These are phyloP conservation scores for Anthopleura xanthogrammica DNA, from an alignment of 92 coral and sea anemone species.

Conservation along the genomic window DNA sequence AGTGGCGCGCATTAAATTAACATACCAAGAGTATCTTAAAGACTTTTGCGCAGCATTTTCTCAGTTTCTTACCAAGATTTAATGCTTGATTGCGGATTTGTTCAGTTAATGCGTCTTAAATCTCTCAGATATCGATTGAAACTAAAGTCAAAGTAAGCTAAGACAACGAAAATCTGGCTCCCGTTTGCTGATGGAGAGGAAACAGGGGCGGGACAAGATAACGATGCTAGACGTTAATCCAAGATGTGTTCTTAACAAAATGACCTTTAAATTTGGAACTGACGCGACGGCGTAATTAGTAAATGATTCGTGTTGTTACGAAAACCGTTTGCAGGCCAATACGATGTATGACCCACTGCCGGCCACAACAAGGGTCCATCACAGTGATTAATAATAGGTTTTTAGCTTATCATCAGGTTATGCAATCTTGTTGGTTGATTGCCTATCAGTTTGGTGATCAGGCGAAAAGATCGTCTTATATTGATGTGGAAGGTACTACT, in stretches of 20 bases:
- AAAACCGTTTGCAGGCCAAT: neutral
- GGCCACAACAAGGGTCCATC: neutral
- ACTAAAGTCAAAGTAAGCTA: neutral
- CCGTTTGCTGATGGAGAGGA: neutral
- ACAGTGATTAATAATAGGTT: neutral
- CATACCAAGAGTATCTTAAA: no score
- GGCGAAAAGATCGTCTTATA: neutral
- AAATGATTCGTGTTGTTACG: neutral
- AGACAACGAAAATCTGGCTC: neutral
- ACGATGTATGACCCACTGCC: neutral
- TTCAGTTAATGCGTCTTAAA: neutral
- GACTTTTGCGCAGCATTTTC: neutral
- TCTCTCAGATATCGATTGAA: neutral
- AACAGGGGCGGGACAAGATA: neutral
- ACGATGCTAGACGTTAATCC: neutral
- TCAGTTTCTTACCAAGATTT: neutral
- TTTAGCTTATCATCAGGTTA: neutral
- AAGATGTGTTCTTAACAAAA: neutral
- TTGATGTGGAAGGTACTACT: neutral
- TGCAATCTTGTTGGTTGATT: neutral
- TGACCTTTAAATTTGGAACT: slow-evolving; percentile 3
- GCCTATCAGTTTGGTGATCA: neutral
- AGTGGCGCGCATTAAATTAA: no score
- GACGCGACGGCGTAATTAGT: neutral
- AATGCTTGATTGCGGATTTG: neutral